Evolutionary conservation across 1,140 invertebrate genomes (phyloP).

Genomic region (Polypedilum pembai): DNA sequence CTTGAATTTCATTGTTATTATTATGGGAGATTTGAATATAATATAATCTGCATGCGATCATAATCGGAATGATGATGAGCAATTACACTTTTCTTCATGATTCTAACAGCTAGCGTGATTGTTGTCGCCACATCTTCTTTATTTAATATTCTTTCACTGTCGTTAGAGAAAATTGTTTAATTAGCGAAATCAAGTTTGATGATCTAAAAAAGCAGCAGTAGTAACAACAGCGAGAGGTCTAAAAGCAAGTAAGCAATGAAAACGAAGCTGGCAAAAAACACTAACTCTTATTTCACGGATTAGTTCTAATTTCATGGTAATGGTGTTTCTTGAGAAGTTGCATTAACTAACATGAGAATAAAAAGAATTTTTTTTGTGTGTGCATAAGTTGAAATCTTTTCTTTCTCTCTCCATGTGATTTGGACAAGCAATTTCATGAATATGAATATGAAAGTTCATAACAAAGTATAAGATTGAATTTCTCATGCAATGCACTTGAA

Average conservation of each 20-base stretch:
- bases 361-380: neutral
- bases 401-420: neutral
- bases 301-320: neutral
- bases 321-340: slow-evolving; percentile 18
- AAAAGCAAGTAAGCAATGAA: neutral
- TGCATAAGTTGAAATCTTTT: neutral
- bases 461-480: slow-evolving; percentile 19
- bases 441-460: neutral
- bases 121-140: neutral
- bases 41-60: neutral
- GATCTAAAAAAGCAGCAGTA: neutral
- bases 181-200: neutral
- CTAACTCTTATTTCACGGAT: neutral
- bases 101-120: too few species aligned
- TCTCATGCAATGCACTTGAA: slow-evolving; percentile 3
- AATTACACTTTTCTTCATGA: neutral
- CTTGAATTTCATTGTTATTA: neutral
- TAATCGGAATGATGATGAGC: neutral
- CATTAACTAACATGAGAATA: neutral
- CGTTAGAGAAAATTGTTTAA: neutral
- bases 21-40: slow-evolving; percentile 12
- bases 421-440: neutral
- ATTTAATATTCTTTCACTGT: neutral
- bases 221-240: too few species aligned
- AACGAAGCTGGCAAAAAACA: neutral